Evolutionary conservation across 2,113 vertebrate genomes (phyloP).

Genomic region (Sinocyclocheilus anophthalmus): DNA sequence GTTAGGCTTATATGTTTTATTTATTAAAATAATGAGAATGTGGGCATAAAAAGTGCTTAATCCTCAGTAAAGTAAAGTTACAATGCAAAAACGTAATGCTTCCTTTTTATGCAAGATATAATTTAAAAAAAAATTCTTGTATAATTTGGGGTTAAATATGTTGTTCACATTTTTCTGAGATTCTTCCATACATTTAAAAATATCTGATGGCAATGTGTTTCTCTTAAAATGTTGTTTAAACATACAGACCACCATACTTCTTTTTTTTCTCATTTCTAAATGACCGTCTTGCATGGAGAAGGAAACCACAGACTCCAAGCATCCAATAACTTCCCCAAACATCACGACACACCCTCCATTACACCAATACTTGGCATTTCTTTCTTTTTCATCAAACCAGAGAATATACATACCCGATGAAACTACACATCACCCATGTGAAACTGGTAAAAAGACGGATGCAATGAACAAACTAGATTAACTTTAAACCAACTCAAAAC

Average conservation of each 20-base stretch:
- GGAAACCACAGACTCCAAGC: constrained; percentile 39
- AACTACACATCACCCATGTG: constrained; percentile 18
- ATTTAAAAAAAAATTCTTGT: not conserved
- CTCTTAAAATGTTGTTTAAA: not conserved
- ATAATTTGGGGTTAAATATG: not conserved
- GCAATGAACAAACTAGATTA: not conserved
- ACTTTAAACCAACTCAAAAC: not conserved
- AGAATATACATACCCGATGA: not conserved
- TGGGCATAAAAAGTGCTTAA: not conserved
- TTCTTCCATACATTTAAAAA: not conserved
- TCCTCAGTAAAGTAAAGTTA: not conserved
- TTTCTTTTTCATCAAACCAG: constrained; percentile 36
- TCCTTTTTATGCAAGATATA: not conserved
- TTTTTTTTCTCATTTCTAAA: not conserved
- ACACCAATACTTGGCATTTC: constrained; percentile 39
- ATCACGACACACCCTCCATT: constrained; percentile 48
- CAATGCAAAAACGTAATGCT: not conserved
- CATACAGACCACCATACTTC: too few species aligned
- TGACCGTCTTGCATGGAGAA: constrained; percentile 7
- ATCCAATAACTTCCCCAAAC: constrained; percentile 17
- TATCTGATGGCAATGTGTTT: not conserved
- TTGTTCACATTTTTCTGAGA: not conserved
- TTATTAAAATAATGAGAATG: not conserved
- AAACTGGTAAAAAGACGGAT: not conserved
- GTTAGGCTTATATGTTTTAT: too few species aligned